Evolutionary conservation across 35 echinoderm and acorn worm species (phyloP).

Genomic region (Lytechinus pictus): DNA sequence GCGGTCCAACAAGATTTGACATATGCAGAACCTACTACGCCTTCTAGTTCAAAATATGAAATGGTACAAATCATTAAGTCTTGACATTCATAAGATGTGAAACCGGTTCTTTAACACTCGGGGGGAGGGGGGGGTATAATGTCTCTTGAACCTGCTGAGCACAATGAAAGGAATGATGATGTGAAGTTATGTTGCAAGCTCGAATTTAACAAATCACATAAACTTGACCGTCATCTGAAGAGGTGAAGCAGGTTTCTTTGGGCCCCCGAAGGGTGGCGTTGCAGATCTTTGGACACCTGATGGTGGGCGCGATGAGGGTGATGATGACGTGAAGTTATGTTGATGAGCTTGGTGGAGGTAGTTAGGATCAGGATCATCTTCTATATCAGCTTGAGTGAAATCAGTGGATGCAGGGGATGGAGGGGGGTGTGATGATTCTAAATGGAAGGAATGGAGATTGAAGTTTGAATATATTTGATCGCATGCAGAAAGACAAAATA

Average conservation of each 20-base stretch:
- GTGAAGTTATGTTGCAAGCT: background rate
- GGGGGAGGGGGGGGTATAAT: constrained; percentile 46
- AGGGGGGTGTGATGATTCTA: constrained; percentile 43
- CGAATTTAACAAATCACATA: background rate
- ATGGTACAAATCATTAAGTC: background rate
- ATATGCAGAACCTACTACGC: too few species aligned
- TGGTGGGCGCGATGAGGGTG: background rate
- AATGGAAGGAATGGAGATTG: background rate
- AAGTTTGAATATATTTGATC: background rate
- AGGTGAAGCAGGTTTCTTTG: constrained; percentile 47
- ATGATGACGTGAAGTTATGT: constrained; percentile 51
- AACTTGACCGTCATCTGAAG: constrained; percentile 57
- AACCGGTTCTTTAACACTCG: constrained; percentile 14
- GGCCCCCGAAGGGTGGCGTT: constrained; percentile 57
- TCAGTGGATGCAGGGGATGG: constrained; percentile 63
- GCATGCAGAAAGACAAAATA: background rate
- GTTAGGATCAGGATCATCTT: constrained; percentile 22
- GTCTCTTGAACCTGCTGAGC: background rate
- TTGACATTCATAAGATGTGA: constrained; percentile 58
- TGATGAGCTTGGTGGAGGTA: constrained; percentile 54
- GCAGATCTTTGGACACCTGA: background rate
- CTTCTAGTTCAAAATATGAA: too few species aligned
- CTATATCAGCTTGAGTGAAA: constrained; percentile 23
- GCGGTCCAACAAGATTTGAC: too few species aligned
- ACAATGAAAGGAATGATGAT: background rate